Evolutionary conservation across 1,140 invertebrate species (phyloP).

Genomic region (Caerostris darwini): DNA sequence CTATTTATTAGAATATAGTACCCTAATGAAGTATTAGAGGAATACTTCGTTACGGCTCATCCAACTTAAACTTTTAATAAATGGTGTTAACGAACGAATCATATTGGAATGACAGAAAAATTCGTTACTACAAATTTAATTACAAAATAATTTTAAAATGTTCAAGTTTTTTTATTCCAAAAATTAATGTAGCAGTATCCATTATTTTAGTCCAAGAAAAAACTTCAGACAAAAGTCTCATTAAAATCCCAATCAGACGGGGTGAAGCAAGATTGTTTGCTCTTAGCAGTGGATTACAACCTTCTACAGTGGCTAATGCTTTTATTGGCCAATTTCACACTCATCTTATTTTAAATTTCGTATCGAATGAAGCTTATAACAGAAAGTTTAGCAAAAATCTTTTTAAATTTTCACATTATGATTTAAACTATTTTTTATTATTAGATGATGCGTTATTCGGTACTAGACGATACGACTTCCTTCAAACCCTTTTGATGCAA

Average conservation of each 20-base stretch:
- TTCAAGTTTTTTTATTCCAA: slow-evolving; percentile 40
- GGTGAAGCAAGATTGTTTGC: slow-evolving; percentile 41
- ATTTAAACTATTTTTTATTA: slow-evolving; percentile 48
- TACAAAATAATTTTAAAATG: neutral
- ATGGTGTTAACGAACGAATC: neutral
- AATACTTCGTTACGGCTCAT: slow-evolving; percentile 15
- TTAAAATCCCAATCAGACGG: slow-evolving; percentile 49
- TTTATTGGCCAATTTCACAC: slow-evolving; percentile 55
- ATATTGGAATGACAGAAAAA: slow-evolving; percentile 37
- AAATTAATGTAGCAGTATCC: slow-evolving; percentile 28
- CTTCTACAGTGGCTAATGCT: slow-evolving; percentile 40
- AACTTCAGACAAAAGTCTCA: slow-evolving; percentile 37
- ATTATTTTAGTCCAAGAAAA: slow-evolving; percentile 58
- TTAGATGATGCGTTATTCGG: neutral
- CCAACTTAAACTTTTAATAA: slow-evolving; percentile 55
- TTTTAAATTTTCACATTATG: slow-evolving; percentile 53
- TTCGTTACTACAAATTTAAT: neutral
- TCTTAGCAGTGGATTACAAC: slow-evolving; percentile 28
- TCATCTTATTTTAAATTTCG: slow-evolving; percentile 47
- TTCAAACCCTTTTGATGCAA: slow-evolving; percentile 28
- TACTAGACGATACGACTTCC: slow-evolving; percentile 43
- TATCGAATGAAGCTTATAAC: slow-evolving; percentile 44
- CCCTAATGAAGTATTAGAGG: slow-evolving; percentile 42
- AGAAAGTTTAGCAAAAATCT: slow-evolving; percentile 32
- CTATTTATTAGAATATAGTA: too few relatives aligned